Conservation (phyloP, 2,888 invertebrate genomes). For the Drosophila vallismaia region DNA sequence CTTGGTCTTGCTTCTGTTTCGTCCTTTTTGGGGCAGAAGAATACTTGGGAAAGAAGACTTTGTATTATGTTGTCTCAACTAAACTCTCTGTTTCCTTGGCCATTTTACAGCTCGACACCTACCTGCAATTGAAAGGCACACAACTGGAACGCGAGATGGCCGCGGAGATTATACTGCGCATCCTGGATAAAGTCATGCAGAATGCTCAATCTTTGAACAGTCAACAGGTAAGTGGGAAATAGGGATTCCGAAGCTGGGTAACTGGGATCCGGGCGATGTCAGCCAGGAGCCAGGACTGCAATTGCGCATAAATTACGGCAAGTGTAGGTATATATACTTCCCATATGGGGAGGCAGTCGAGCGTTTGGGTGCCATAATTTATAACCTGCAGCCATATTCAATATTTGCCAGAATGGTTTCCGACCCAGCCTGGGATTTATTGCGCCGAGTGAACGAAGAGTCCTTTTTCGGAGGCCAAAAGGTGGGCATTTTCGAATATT, state of each 20-base stretch:
- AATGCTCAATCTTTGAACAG: constrained; percentile 88
- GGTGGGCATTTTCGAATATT: constrained; percentile 41
- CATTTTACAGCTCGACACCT: constrained; percentile 82
- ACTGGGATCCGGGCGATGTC: not conserved
- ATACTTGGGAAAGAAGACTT: constrained; percentile 13
- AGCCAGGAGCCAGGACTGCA: constrained; percentile 40
- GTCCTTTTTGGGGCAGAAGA: not conserved
- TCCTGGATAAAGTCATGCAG: constrained; percentile 88
- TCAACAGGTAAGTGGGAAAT: constrained; percentile 86
- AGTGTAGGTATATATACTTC: constrained; percentile 10
- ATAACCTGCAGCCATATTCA: constrained; percentile 76
- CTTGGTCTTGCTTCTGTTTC: constrained; percentile 6
- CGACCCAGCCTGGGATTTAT: constrained; percentile 65
- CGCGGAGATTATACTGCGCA: constrained; percentile 86
- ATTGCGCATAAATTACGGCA: constrained; percentile 69
- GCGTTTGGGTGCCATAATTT: constrained; percentile 72
- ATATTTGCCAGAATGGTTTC: constrained; percentile 67
- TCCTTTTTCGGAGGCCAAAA: constrained; percentile 12
- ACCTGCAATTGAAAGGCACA: constrained; percentile 83
- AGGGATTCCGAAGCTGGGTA: not conserved
- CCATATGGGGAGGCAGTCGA: constrained; percentile 44
- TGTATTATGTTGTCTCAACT: constrained; percentile 42
- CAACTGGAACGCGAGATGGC: constrained; percentile 85
- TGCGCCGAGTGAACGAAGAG: constrained; percentile 33
- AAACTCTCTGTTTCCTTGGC: constrained; percentile 44